phyloP scores from a whole-genome alignment of 2,888 invertebrate species.

The Nymphalis polychloros region DNA sequence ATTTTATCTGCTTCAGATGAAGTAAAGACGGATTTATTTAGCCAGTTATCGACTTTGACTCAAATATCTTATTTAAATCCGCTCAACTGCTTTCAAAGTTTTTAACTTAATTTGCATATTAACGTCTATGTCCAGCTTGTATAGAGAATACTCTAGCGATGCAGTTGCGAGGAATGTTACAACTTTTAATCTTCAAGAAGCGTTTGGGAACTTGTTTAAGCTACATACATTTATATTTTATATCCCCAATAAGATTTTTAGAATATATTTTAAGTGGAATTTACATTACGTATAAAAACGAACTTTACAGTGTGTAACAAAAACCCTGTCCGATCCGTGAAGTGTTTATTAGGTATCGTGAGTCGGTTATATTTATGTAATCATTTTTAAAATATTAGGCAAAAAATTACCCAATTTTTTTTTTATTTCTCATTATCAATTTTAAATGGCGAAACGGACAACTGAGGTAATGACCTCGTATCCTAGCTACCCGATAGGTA shows the following conservation, averaged over 20 bases:
- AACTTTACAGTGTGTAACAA: too few species aligned
- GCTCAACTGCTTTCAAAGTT: slow-evolving; percentile 6
- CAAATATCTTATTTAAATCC: slow-evolving; percentile 9
- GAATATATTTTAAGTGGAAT: not conserved
- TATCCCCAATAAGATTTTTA: not conserved
- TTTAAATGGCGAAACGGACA: too few species aligned
- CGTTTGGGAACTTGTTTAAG: not conserved
- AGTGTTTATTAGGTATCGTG: too few species aligned
- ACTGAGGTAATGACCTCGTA: too few species aligned
- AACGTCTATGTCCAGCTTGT: not conserved
- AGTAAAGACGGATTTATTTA: slow-evolving; percentile 1
- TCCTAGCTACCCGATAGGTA: too few species aligned
- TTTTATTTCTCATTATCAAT: too few species aligned
- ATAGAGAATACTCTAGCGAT: slow-evolving; percentile 1
- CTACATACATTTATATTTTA: not conserved
- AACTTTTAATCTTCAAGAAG: slow-evolving; percentile 6
- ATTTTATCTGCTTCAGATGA: not conserved
- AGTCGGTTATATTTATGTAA: too few species aligned
- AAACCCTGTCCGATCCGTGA: too few species aligned
- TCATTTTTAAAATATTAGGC: too few species aligned
- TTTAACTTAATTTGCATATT: slow-evolving; percentile 12
- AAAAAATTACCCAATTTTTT: too few species aligned
- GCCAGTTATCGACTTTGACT: not conserved
- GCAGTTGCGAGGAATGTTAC: not conserved
- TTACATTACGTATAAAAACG: too few species aligned